Base-by-base conservation (phyloP, 1,140 invertebrate species). In the Argopecten irradians region DNA sequence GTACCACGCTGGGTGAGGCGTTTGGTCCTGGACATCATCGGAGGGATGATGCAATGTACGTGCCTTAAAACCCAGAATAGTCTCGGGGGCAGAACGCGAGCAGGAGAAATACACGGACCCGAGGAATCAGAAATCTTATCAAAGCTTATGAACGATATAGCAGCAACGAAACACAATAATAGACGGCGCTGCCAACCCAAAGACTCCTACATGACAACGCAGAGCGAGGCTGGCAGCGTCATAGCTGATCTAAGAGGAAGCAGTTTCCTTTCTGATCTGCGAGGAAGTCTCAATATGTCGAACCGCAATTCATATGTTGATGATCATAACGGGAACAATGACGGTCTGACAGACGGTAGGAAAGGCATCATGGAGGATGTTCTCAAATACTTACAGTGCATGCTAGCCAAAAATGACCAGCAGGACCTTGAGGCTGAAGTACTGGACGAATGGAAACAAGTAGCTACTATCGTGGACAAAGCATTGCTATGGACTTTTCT, bases 391-490 rank as follows among this genome's bases (percentile, higher is more conserved):
- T n/a, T 89, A 16, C 86, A 87, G 55, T 84, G 39, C 32, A 43
- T 93, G n/a, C 89, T 92, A 19, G 88, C 86, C n/a, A 91, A 91
- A 87, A 88, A 85, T 43, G 92, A 93, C 14, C 86, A 91, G n/a
- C 91, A 93, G 35, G 92, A 93, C 35, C 41, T 71, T 8, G 90
- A 92, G 39, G 46, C 89, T 32, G 92, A 93, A 43, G 92, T 94
- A 13, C 86, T 91, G 33, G 92, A 94, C 84, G 99, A 99, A 96
- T 99, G 99, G 99, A 99, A 99, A 94, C 99, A 99, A 95, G 98
- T 99, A 8, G 98, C 99, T 35, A 99, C 99, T 98, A 98, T 99
- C 39, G 99, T 99, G 91, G 99, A 99, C 96, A 97, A 99, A 93
- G 96, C 99, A 83, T 98, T 99, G 95, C 97, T 99, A 87, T 99